Percentiles rank a stretch among this genome's conserved stretches.
Evolutionary conservation across 2,888 invertebrate genomes (phyloP).

Genomic region (Hirudinaria manillensis): DNA sequence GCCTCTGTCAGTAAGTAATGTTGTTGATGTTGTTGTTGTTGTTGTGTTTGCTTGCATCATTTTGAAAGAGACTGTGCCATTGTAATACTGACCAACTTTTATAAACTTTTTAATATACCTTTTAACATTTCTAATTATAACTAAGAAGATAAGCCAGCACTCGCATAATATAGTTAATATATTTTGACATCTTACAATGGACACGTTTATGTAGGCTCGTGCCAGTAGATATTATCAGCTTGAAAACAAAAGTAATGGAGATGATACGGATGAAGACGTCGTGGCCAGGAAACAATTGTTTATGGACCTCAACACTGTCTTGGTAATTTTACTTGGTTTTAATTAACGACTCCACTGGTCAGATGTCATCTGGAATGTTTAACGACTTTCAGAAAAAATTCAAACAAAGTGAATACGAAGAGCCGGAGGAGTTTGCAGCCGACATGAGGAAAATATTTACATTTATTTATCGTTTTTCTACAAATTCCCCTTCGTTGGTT

Average conservation of each 20-base stretch:
- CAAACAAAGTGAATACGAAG: slow-evolving; percentile 87
- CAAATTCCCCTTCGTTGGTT: neutral
- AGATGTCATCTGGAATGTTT: neutral
- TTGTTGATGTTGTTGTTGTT: neutral
- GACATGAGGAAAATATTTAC: slow-evolving; percentile 93
- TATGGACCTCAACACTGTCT: slow-evolving; percentile 5
- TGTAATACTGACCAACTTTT: too few relatives aligned
- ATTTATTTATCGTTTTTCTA: slow-evolving; percentile 83
- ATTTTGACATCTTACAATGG: too few relatives aligned
- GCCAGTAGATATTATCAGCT: neutral
- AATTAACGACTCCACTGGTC: neutral
- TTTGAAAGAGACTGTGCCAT: neutral
- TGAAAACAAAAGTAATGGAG: neutral
- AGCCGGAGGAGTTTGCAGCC: slow-evolving; percentile 84
- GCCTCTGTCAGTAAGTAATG: neutral
- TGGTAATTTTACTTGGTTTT: neutral
- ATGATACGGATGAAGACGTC: too few relatives aligned
- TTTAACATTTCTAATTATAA: too few relatives aligned
- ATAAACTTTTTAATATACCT: too few relatives aligned
- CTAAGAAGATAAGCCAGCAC: too few relatives aligned
- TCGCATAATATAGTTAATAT: too few relatives aligned
- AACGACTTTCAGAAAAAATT: slow-evolving; percentile 70
- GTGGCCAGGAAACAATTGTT: neutral
- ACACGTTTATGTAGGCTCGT: neutral
- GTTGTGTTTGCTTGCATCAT: neutral